Conservation (phyloP, 2,888 invertebrate genomes). For the Hipparchia sbordonii region DNA sequence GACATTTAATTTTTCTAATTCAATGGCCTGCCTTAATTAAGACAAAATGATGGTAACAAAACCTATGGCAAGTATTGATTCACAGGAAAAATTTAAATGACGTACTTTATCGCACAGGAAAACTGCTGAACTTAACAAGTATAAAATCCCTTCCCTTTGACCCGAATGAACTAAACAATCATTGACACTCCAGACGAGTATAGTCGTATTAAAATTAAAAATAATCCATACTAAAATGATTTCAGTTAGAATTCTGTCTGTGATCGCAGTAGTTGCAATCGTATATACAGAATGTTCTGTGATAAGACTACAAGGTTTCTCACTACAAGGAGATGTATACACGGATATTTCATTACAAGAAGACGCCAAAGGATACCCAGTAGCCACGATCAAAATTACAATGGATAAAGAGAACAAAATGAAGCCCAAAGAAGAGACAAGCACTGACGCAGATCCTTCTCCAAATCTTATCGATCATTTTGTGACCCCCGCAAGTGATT, state of each 20-base stretch:
- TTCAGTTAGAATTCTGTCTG: background rate
- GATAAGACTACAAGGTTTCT: slow-evolving; percentile 36
- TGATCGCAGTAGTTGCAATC: slow-evolving; percentile 9
- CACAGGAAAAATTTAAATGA: slow-evolving; percentile 2
- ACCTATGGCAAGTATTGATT: slow-evolving; percentile 1
- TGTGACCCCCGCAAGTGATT: slow-evolving; percentile 4
- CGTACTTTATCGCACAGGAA: background rate
- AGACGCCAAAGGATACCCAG: slow-evolving; percentile 19
- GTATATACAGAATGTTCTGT: slow-evolving; percentile 32
- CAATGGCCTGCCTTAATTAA: no score
- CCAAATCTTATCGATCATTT: slow-evolving; percentile 22
- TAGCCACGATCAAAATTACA: slow-evolving; percentile 31
- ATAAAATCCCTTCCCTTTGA: background rate
- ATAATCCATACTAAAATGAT: background rate
- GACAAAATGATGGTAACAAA: background rate
- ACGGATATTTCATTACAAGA: slow-evolving; percentile 32
- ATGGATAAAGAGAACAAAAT: slow-evolving; percentile 18
- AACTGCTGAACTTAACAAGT: background rate
- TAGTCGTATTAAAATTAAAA: background rate
- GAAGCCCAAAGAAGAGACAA: background rate
- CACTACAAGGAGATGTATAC: slow-evolving; percentile 26
- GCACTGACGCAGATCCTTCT: background rate
- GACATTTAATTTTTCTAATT: no score
- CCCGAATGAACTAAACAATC: background rate
- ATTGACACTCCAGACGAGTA: background rate